Conservation (phyloP, 2,888 invertebrate species). For the Hypsopygia costalis region DNA sequence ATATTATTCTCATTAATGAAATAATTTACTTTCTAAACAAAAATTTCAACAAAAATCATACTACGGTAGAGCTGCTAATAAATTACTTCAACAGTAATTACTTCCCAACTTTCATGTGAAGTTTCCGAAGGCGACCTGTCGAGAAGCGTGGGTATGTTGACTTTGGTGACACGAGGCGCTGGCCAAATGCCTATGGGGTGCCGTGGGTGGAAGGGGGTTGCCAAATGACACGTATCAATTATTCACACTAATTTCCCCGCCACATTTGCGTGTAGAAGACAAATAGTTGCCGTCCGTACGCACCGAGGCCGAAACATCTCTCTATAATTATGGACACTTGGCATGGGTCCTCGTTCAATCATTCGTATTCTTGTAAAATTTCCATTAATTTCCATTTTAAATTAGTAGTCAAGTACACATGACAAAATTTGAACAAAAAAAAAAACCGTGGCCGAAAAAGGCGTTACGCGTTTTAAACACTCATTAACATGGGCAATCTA, state of each 20-base stretch:
- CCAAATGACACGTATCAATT: slow-evolving; percentile 80
- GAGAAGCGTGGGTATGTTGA: slow-evolving; percentile 34
- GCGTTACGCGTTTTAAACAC: too few species aligned
- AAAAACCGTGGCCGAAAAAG: too few species aligned
- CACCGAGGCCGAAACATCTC: slow-evolving; percentile 57
- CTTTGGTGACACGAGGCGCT: slow-evolving; percentile 36
- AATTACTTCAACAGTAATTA: slow-evolving; percentile 4
- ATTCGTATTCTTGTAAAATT: slow-evolving; percentile 22
- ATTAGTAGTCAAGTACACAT: background rate
- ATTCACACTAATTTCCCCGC: slow-evolving; percentile 73
- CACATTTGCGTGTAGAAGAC: slow-evolving; percentile 79
- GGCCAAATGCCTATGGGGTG: slow-evolving; percentile 34
- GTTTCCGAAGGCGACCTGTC: slow-evolving; percentile 16
- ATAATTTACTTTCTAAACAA: too few species aligned
- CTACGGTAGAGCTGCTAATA: background rate
- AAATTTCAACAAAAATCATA: too few species aligned
- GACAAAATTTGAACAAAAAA: too few species aligned
- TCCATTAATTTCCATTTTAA: slow-evolving; percentile 1
- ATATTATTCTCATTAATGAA: too few species aligned
- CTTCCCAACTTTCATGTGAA: slow-evolving; percentile 4
- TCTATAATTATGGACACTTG: slow-evolving; percentile 59
- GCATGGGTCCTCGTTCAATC: slow-evolving; percentile 42
- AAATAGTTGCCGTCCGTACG: slow-evolving; percentile 63
- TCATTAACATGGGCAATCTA: too few species aligned
- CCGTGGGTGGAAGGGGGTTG: slow-evolving; percentile 54